phyloP scores from a whole-genome alignment of 2,797 vertebrate species.

The Cottoperca gobio region DNA sequence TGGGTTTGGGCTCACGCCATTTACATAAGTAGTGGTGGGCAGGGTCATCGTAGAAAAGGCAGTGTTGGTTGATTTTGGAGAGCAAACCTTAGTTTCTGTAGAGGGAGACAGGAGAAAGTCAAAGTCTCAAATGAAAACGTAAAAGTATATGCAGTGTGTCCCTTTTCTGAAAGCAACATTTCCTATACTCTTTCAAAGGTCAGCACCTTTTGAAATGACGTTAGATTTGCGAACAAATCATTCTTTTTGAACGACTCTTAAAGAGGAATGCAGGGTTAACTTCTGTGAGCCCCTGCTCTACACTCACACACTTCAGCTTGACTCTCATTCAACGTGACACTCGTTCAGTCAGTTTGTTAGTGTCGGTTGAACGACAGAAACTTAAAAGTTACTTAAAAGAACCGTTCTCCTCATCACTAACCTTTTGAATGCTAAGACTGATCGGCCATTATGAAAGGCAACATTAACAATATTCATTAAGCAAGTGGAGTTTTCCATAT shows the following conservation, averaged over 20 bases:
- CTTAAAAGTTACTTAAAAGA: no score
- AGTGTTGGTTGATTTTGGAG: constrained; percentile 77
- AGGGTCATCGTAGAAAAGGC: constrained; percentile 81
- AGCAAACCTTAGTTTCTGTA: constrained; percentile 83
- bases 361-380: no score
- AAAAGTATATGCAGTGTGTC: not conserved
- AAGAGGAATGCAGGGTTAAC: no score
- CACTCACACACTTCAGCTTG: no score
- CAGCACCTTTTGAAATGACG: not conserved
- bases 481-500: not conserved
- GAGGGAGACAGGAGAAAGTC: constrained; percentile 14
- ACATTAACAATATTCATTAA: no score
- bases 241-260: no score
- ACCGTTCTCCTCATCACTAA: no score
- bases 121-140: not conserved
- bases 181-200: not conserved
- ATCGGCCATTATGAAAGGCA: not conserved
- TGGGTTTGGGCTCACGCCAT: constrained; percentile 82
- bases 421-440: not conserved
- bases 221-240: no score
- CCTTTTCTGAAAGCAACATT: not conserved
- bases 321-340: no score
- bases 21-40: constrained; percentile 81
- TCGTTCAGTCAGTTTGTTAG: no score
- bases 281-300: no score